These are phyloP conservation scores for Pseudomyrmex cubaensis DNA, from an alignment of 1,140 invertebrate species.

Conservation along the genomic window DNA sequence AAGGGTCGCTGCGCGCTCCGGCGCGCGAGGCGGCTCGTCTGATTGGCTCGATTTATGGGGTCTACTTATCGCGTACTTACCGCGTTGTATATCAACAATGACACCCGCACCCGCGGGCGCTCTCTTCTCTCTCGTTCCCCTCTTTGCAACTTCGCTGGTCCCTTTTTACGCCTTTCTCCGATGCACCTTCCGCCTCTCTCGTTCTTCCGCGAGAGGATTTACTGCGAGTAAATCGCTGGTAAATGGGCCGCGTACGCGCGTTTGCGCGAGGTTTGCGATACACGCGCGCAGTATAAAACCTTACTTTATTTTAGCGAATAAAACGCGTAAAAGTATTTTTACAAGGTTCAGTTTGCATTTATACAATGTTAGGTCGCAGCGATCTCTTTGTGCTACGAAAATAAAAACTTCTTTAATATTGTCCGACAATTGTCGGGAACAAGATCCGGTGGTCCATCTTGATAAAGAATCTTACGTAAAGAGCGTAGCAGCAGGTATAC, in stretches of 20 bases:
- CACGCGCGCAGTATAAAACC: too few species aligned
- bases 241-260: conserved; percentile 46
- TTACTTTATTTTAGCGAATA: background rate
- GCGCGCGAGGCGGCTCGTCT: conserved; percentile 80
- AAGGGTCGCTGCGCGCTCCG: conserved; percentile 50
- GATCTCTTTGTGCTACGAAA: background rate
- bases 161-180: conserved; percentile 65
- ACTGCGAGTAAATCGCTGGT: conserved; percentile 65
- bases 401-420: conserved; percentile 18
- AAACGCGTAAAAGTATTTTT: too few species aligned
- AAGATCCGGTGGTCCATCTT: background rate
- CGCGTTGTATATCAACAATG: conserved; percentile 85
- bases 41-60: conserved; percentile 84
- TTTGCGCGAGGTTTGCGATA: conserved; percentile 3
- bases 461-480: too few species aligned
- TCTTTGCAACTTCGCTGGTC: conserved; percentile 19
- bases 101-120: conserved; percentile 84
- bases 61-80: conserved; percentile 85
- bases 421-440: background rate
- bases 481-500: conserved; percentile 8
- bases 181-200: conserved; percentile 50
- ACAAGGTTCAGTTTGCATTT: too few species aligned
- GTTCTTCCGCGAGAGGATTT: conserved; percentile 45
- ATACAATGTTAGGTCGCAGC: background rate
- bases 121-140: conserved; percentile 65